Conservation (phyloP, 2,888 invertebrate genomes). For the Operophtera brumata region DNA sequence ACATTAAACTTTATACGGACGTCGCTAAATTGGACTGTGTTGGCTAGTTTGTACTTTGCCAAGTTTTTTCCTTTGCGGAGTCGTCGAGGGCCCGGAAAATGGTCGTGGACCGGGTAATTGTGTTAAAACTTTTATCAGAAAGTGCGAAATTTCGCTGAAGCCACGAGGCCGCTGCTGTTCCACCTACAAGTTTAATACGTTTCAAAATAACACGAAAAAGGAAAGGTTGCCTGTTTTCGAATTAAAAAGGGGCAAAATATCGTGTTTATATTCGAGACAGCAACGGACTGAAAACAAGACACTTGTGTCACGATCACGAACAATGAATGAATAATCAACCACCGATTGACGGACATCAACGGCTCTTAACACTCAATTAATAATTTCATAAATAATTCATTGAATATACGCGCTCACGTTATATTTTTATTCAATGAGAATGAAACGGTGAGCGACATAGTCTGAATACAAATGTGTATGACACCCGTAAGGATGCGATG, state of each 20-base stretch:
- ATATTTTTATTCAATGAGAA: conserved; percentile 61
- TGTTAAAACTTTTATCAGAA: conserved; percentile 79
- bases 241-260: conserved; percentile 28
- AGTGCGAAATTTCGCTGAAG: conserved; percentile 73
- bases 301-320: conserved; percentile 41
- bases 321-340: conserved; percentile 46
- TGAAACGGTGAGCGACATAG: conserved; percentile 46
- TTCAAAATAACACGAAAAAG: conserved; percentile 57
- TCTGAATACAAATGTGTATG: conserved; percentile 62
- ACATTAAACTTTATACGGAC: conserved; percentile 78
- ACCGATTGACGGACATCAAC: conserved; percentile 43
- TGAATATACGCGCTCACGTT: conserved; percentile 37
- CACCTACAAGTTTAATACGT: conserved; percentile 70
- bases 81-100: conserved; percentile 66
- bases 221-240: conserved; percentile 40
- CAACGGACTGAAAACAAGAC: conserved; percentile 28
- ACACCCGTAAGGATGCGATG: conserved; percentile 46
- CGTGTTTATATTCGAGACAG: conserved; percentile 36
- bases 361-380: conserved; percentile 57
- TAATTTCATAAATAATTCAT: conserved; percentile 64
- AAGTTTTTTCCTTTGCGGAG: conserved; percentile 74
- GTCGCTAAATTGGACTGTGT: conserved; percentile 75
- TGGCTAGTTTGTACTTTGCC: conserved; percentile 77
- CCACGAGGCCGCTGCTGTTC: conserved; percentile 57
- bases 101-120: conserved; percentile 74